phyloP scores from a whole-genome alignment of 1,140 invertebrate species.

The Pseudomyrmex pallidus region DNA sequence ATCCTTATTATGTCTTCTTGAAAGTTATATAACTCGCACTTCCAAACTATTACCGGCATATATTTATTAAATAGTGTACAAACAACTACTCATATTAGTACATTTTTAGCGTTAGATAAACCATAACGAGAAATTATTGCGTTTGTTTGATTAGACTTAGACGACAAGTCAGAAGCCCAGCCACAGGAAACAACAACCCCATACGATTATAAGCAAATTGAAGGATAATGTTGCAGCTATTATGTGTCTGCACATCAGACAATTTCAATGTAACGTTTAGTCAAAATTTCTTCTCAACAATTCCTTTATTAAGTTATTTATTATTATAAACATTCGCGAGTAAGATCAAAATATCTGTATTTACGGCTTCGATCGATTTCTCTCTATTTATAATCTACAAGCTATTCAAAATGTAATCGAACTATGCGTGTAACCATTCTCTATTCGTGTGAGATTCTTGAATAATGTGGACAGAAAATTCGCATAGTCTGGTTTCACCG shows the following conservation, averaged over 20 bases:
- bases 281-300: neutral
- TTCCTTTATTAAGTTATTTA: conserved; percentile 24
- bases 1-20: neutral
- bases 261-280: conserved; percentile 17
- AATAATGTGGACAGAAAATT: too few relatives aligned
- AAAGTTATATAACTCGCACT: too few relatives aligned
- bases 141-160: conserved; percentile 82
- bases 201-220: conserved; percentile 80
- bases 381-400: conserved; percentile 18
- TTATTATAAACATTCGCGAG: neutral
- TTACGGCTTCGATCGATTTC: conserved; percentile 4
- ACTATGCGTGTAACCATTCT: too few relatives aligned
- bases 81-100: too few relatives aligned
- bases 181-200: conserved; percentile 84
- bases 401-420: too few relatives aligned
- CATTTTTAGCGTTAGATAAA: neutral
- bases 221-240: conserved; percentile 57
- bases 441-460: too few relatives aligned
- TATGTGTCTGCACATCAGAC: conserved; percentile 26
- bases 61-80: too few relatives aligned
- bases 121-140: conserved; percentile 64
- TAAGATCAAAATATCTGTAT: conserved; percentile 20
- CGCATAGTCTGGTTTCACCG: too few relatives aligned
- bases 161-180: conserved; percentile 82
- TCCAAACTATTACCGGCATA: too few relatives aligned